Conservation (phyloP, 2,113 vertebrate species). For the Protobothrops flavoviridis region DNA sequence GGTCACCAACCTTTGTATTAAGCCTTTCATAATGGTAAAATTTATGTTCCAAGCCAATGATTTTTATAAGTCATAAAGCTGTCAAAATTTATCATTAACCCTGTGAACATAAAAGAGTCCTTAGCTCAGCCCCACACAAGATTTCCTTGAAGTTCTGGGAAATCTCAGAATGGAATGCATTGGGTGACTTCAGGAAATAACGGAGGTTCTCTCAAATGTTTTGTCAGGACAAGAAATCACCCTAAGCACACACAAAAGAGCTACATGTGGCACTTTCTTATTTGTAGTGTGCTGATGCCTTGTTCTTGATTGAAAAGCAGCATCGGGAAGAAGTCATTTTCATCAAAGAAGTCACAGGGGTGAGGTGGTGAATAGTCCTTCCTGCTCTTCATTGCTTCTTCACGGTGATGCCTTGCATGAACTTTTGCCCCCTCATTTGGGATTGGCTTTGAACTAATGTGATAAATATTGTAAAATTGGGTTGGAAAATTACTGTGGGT, state of each 20-base stretch:
- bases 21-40: constrained; percentile 24
- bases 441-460: background rate
- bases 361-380: background rate
- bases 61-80: background rate
- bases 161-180: background rate
- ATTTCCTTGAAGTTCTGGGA: background rate
- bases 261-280: background rate
- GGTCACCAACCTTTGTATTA: constrained; percentile 38
- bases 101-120: background rate
- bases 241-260: background rate
- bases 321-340: background rate
- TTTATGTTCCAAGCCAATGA: background rate
- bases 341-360: background rate
- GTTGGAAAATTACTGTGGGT: background rate
- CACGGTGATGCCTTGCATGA: background rate
- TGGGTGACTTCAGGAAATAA: background rate
- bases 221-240: background rate
- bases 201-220: background rate
- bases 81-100: background rate
- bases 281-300: background rate
- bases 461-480: background rate
- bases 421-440: background rate
- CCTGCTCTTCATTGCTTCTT: background rate
- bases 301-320: background rate
- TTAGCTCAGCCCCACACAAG: background rate